Percentiles rank a stretch among this genome's conserved stretches.
Evolutionary conservation across 1,140 invertebrate genomes (phyloP).

Genomic region (Eulimnadia texana): DNA sequence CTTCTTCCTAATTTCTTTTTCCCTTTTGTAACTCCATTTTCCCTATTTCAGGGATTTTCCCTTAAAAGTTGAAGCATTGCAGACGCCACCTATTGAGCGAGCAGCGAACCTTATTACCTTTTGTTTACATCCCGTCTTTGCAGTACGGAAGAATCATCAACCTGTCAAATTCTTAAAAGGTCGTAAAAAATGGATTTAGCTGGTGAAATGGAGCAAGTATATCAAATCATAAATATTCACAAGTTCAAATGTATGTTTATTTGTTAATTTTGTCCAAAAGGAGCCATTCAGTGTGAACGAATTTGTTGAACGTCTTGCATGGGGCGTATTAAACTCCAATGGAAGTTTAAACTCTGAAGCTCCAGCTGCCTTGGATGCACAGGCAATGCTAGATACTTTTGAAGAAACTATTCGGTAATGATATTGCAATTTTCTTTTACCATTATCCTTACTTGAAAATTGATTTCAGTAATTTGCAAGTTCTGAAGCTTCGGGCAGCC

Average conservation of each 20-base stretch:
- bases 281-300: slow-evolving; percentile 93
- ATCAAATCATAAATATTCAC: not conserved
- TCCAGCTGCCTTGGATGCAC: slow-evolving; percentile 40
- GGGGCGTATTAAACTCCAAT: slow-evolving; percentile 53
- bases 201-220: slow-evolving; percentile 29
- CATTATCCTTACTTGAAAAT: not conserved
- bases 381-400: slow-evolving; percentile 68
- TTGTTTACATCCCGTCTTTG: no score
- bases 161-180: no score
- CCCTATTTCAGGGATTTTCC: no score
- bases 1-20: no score
- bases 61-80: no score
- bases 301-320: slow-evolving; percentile 91
- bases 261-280: slow-evolving; percentile 33
- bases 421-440: slow-evolving; percentile 2
- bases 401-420: slow-evolving; percentile 68
- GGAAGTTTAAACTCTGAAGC: slow-evolving; percentile 50
- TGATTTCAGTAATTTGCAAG: slow-evolving; percentile 43
- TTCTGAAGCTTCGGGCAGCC: slow-evolving; percentile 68
- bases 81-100: no score
- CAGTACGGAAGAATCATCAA: no score
- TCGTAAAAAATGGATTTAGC: not conserved
- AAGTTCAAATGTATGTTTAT: not conserved
- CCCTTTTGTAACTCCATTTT: no score
- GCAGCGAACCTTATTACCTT: no score